Evolutionary conservation across 30 jellyfish, hydroid and myxozoan species (phyloP), one percentile per base, ranked within the genome.

Genomic region (Phacellophora camtschatica): DNA sequence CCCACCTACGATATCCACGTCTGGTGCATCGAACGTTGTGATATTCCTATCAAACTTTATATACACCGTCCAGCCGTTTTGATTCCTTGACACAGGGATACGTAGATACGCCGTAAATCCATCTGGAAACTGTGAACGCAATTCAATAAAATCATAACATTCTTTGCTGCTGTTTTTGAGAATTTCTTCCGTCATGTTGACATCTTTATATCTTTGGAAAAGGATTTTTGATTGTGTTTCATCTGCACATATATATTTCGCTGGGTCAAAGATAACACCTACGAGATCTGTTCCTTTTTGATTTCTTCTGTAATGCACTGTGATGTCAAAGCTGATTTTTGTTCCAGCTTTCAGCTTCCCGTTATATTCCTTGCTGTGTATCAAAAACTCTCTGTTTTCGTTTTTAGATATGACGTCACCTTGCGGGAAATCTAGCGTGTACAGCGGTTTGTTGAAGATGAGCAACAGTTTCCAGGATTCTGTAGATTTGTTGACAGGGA

Each of bases 261-360:
- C 91, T 15, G 91, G 91, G 50, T 80, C 91, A 15, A 80, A 66
- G 7, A 80, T 80, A 12, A 80, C 37, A 23, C 79, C 78, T 23
- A 37, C 88, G 15, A 76, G 86, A 51, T 51, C 41, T 8, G 79
- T 56, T 31, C 68, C 22, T 12, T 22, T 58, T 24, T 57, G 88
- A 4, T 79, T 79, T 1, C 79, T 23, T 27, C 36, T n/a, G 63
- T 63, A 65, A 54, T 65, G 76, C 6, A 80, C 66, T 5, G 84
- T 48, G 35, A 80, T 15, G 23, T 80, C 77, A 66, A 80, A 50
- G 1, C 18, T 50, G 66, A 65, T 27, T 24, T 5, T 55, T n/a
- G 30, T 32, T 20, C 91, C 91, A 0, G 39, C 27, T 39, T 45
- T 37, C 50, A 43, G 61, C 25, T 45, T 66, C 12, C 84, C 91